Base-by-base conservation (phyloP, 2,888 invertebrate species). In the Stictocephala bisonia region DNA sequence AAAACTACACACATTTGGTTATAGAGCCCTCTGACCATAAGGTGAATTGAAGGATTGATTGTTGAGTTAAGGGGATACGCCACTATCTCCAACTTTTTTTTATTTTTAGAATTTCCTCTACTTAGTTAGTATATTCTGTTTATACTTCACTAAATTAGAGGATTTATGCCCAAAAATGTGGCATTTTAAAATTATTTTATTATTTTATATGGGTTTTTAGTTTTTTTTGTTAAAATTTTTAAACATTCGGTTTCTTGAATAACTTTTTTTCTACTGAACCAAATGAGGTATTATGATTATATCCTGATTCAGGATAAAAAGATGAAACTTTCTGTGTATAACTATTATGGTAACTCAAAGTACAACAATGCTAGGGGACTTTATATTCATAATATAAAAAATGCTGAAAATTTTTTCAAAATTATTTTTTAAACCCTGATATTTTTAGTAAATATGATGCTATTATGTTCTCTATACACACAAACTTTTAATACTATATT, bases 111-210 rank as follows among this genome's bases (percentile, higher is more conserved):
- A 4, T 60, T 60, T 60, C 20, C 18, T 31, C 15, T 4, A 60
- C 13, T 53, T 53, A 53, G 9, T 41, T 64, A 64, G 44, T 66
- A 66, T 44, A 24, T 41, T 66, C 44, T 66, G 26, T 44, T 66
- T 24, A 44, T 66, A 66, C 48, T 44, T 44, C 44, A 66, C 24
- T 66, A 66, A 66, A 66, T 66, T 44, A 66, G 44, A 66, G 66
- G 44, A 44, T 44, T 66, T 41, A 66, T 66, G 27, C 64, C 44
- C 26, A 66, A 35, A 44, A 66, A 26, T 44, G 13, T 44, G 44
- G 66, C 66, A 66, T 66, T 66, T 26, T 9, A 44, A 66, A 66
- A 66, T 66, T 66, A 44, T 9, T 44, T 44, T 15, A 1, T 24
- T 40, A 22, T 13, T 64, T 40, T 11, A 40, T 64, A 40, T 64